Base-by-base conservation (phyloP, 2,797 vertebrate species). In the Acestrorhynchus altus region DNA sequence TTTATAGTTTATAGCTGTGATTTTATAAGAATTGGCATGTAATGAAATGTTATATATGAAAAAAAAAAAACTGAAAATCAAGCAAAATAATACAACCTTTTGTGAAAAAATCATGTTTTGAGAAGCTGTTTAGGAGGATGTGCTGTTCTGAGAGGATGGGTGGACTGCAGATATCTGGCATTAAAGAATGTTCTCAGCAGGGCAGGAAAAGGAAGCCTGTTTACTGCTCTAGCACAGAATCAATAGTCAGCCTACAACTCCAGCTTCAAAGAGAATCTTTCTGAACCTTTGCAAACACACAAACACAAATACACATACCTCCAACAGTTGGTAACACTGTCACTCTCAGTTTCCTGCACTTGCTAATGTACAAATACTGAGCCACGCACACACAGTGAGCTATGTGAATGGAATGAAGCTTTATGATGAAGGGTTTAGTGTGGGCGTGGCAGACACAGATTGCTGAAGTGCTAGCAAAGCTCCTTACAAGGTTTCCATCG, bases 401-500 rank as follows among this genome's bases (percentile, higher is more conserved):
- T 31, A 69, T 51, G 42, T 63, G 49, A 70, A 74, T 82, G 66
- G 66, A 57, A 73, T 46, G 40, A 52, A 54, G 49, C 42, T 46
- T 64, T 64, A 81, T 64, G 66, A 72, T 80, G 24, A 63, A 40
- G 49, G 40, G 31, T 65, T 79, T 24, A 10, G 31, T 42, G 72
- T 68, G 18, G 47, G 52, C 71, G 72, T 72, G 49, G 39, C 26
- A 24, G 39, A 49, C 67, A 42, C 81, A 74, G 69, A 83, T 73
- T 52, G 42, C 49, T 61, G 49, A 79, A 86, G 81, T 82, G 80
- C 72, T 74, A 76, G 65, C 74, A 78, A 81, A 81, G 76, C 72
- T 76, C 57, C 73, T 77, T 83, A 83, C 76, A 66, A 77, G 44
- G 77, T 86, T 86, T 86, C 70, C 66, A 86, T 86, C 46, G 81